A percentile compares a stretch with the other conserved stretches of the same genome.
phyloP scores from a whole-genome alignment of 2,797 vertebrate species.

The Tenualosa thibaudeaui region DNA sequence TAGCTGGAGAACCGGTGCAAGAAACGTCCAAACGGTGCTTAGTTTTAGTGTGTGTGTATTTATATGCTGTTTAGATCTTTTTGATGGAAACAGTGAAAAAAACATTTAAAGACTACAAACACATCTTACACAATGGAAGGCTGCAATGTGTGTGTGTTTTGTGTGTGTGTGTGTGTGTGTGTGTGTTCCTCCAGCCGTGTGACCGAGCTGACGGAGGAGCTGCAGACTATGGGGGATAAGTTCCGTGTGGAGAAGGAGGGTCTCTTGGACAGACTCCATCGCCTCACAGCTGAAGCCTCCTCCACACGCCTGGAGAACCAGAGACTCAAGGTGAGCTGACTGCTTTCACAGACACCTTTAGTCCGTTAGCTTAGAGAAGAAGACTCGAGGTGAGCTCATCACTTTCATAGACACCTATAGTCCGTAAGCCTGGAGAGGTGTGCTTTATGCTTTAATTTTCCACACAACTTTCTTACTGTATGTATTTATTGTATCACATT shows the following conservation, averaged over 20 bases:
- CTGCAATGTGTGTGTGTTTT: background rate
- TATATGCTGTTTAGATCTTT: background rate
- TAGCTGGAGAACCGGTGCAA: too few species aligned
- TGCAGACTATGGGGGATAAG: slow-evolving; percentile 71
- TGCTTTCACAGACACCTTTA: background rate
- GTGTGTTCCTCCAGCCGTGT: slow-evolving; percentile 69
- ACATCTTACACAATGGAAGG: background rate
- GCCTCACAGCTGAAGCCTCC: slow-evolving; percentile 69
- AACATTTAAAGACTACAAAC: background rate
- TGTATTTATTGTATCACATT: too few species aligned
- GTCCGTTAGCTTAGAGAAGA: too few species aligned
- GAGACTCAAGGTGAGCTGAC: slow-evolving; percentile 71
- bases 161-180: background rate
- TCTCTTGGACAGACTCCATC: slow-evolving; percentile 74
- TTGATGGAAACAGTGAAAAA: too few species aligned
- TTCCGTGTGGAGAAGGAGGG: slow-evolving; percentile 72
- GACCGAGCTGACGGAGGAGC: slow-evolving; percentile 72
- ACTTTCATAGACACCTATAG: slow-evolving; percentile 39
- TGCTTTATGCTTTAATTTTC: too few species aligned
- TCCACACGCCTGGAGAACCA: slow-evolving; percentile 81
- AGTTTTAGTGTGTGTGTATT: background rate
- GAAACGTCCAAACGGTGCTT: background rate
- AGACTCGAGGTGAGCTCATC: too few species aligned
- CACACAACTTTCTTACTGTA: too few species aligned
- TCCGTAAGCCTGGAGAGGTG: too few species aligned